Evolutionary conservation across 2,888 invertebrate genomes (phyloP).

Genomic region (Trichogramma dendrolimi): DNA sequence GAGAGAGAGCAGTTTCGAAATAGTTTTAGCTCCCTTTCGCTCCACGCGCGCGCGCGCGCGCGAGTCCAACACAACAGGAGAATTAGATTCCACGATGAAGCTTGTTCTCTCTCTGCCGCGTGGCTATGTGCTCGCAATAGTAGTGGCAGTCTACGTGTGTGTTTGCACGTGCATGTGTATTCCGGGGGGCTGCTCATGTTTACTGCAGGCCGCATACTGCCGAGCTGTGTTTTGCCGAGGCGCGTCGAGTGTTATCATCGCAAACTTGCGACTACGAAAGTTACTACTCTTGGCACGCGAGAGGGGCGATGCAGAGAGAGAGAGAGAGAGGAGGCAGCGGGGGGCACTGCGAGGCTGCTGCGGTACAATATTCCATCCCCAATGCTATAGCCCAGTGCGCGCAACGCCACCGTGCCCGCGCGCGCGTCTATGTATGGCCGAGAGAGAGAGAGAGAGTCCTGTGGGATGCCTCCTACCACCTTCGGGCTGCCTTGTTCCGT

Average conservation of each 20-base stretch:
- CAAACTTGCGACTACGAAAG: slow-evolving; percentile 27
- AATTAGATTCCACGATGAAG: slow-evolving; percentile 23
- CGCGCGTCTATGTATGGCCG: no score
- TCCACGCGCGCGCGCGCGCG: slow-evolving; percentile 1
- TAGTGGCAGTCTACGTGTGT: no score
- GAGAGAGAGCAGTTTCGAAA: slow-evolving; percentile 12
- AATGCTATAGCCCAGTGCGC: background rate
- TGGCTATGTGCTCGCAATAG: background rate
- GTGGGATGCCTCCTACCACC: background rate
- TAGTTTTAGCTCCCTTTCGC: slow-evolving; percentile 10
- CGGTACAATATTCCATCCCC: background rate
- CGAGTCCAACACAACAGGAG: slow-evolving; percentile 13
- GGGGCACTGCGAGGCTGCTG: background rate
- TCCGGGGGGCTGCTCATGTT: no score
- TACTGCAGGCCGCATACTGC: no score
- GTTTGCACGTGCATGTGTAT: no score
- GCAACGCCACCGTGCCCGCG: background rate
- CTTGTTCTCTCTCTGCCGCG: slow-evolving; percentile 6
- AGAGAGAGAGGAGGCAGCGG: no score
- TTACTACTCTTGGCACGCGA: slow-evolving; percentile 23
- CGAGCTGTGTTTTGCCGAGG: slow-evolving; percentile 10
- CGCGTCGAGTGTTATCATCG: slow-evolving; percentile 26
- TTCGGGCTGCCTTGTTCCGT: slow-evolving; percentile 16
- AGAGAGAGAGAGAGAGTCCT: background rate
- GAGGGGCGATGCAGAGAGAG: no score